Percentiles rank a stretch among this genome's conserved stretches.
These are phyloP conservation scores for Cherax quadricarinatus DNA, from an alignment of 1,140 invertebrate species.

Conservation along the genomic window DNA sequence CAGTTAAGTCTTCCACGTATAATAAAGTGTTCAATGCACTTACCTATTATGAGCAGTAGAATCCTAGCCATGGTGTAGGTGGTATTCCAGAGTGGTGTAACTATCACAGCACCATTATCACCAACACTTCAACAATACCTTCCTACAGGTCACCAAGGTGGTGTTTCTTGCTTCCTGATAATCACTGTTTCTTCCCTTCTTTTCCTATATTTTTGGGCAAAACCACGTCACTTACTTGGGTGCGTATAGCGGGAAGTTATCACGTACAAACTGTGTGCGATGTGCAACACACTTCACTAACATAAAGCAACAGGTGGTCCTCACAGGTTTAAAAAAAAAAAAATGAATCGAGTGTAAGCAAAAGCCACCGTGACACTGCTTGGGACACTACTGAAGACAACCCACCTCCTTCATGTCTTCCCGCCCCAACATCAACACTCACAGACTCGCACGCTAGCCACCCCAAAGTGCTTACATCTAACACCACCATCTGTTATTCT, in stretches of 20 bases:
- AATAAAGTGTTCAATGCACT: background rate
- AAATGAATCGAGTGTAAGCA: background rate
- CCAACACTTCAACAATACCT: background rate
- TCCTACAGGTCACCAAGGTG: background rate
- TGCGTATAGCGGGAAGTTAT: background rate
- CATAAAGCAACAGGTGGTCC: background rate
- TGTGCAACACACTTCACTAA: background rate
- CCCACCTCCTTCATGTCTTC: background rate
- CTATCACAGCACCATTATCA: background rate
- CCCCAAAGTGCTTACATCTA: no score
- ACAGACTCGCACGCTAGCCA: background rate
- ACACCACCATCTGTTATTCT: no score
- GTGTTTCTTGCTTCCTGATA: background rate
- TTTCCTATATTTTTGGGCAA: background rate
- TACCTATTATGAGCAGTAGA: background rate
- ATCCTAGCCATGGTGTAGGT: background rate
- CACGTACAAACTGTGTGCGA: background rate
- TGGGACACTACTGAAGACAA: background rate
- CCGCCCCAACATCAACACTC: background rate
- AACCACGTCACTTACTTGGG: background rate
- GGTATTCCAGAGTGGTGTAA: background rate
- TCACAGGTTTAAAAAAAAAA: background rate
- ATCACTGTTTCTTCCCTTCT: background rate
- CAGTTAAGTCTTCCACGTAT: no score
- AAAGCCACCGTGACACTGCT: background rate